Evolutionary conservation across 2,888 invertebrate species (phyloP).

Genomic region (Cactoblastis cactorum): DNA sequence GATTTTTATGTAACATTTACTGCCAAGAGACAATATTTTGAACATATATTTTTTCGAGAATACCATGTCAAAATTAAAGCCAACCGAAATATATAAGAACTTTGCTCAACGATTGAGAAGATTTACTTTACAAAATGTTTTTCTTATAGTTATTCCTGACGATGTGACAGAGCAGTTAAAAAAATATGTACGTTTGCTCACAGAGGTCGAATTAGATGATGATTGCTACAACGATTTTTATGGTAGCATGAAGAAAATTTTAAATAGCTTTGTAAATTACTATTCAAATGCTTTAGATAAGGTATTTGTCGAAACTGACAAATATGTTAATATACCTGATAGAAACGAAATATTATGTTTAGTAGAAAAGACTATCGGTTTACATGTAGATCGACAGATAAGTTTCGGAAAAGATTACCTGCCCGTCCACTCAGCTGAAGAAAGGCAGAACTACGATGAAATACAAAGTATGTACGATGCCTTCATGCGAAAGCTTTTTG

Average conservation of each 20-base stretch:
- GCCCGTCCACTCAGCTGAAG: slow-evolving; percentile 31
- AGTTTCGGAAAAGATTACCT: slow-evolving; percentile 40
- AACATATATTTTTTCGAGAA: no score
- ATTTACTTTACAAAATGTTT: slow-evolving; percentile 31
- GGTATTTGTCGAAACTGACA: slow-evolving; percentile 38
- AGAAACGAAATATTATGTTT: slow-evolving; percentile 35
- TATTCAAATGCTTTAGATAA: slow-evolving; percentile 40
- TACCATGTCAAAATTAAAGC: slow-evolving; percentile 13
- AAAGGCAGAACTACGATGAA: slow-evolving; percentile 37
- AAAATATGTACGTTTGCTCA: slow-evolving; percentile 34
- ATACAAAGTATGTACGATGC: slow-evolving; percentile 29
- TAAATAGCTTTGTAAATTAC: slow-evolving; percentile 41
- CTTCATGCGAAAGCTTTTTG: slow-evolving; percentile 29
- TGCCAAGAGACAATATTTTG: no score
- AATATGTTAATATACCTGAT: slow-evolving; percentile 24
- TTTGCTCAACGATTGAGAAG: slow-evolving; percentile 40
- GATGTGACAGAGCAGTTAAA: slow-evolving; percentile 37
- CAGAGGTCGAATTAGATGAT: slow-evolving; percentile 35
- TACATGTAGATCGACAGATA: slow-evolving; percentile 35
- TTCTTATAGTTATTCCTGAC: slow-evolving; percentile 35
- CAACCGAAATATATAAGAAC: slow-evolving; percentile 44
- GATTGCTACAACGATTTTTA: slow-evolving; percentile 44
- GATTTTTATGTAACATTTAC: no score
- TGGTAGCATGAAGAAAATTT: slow-evolving; percentile 43
- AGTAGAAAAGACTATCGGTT: slow-evolving; percentile 36